Evolutionary conservation across 2,113 vertebrate genomes (phyloP).

Genomic region (Myotis yumanensis): DNA sequence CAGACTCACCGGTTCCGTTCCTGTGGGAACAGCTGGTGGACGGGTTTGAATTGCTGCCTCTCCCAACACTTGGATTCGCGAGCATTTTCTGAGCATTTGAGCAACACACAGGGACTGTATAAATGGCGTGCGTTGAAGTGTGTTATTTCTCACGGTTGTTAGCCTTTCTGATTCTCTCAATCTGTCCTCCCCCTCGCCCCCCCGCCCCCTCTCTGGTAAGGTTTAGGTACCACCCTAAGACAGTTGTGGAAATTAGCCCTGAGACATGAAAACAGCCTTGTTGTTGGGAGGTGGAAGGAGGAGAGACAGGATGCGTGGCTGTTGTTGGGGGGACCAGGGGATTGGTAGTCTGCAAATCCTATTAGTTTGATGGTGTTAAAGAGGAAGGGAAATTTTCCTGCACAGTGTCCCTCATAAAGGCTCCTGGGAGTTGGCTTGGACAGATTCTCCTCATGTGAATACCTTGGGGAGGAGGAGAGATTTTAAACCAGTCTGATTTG

Average conservation of each 20-base stretch:
- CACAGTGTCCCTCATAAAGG: not conserved
- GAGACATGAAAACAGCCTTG: slow-evolving; percentile 55
- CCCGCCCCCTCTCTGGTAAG: not conserved
- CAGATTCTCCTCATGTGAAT: not conserved
- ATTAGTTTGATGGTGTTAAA: slow-evolving; percentile 43
- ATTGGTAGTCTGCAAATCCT: slow-evolving; percentile 31
- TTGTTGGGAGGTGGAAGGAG: not conserved
- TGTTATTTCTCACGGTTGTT: slow-evolving; percentile 55
- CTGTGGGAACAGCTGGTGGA: slow-evolving; percentile 73
- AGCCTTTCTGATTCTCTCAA: slow-evolving; percentile 25
- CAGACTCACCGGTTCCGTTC: slow-evolving; percentile 55
- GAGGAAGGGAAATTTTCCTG: slow-evolving; percentile 40
- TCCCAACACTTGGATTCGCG: slow-evolving; percentile 62
- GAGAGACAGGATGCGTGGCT: not conserved
- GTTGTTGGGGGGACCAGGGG: slow-evolving; percentile 26
- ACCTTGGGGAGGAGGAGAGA: slow-evolving; percentile 23
- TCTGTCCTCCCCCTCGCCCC: not conserved
- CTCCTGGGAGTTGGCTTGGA: not conserved
- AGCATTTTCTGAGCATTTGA: slow-evolving; percentile 73
- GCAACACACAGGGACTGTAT: slow-evolving; percentile 44
- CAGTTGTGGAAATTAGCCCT: slow-evolving; percentile 56
- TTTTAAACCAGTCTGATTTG: slow-evolving; percentile 36
- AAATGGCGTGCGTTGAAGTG: slow-evolving; percentile 74
- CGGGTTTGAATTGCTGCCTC: slow-evolving; percentile 62
- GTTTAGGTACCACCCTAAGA: slow-evolving; percentile 66